Base-by-base conservation (phyloP, 2,888 invertebrate species). In the Synanthedon vespiformis region DNA sequence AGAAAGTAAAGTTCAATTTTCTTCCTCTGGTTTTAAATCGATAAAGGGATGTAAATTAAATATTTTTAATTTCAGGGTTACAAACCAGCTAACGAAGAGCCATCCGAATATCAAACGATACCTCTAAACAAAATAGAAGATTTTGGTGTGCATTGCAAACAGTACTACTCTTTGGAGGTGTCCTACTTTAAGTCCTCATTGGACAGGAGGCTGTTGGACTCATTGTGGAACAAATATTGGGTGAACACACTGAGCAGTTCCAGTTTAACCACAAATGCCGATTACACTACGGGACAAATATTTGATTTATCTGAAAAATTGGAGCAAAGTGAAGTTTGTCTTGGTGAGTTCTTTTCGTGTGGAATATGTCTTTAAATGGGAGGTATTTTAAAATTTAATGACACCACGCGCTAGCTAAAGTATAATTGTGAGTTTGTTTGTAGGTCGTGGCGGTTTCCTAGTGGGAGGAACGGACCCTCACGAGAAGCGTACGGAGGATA, bases 181-280 rank as follows among this genome's bases (percentile, higher is more conserved):
- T 94, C 96, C 2, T 99, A 99, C 81, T 99, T 99, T 83, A 99
- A 99, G 77, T 99, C 99, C 0, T 93, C 96, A 0, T 82, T 99
- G 48, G 99, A 99, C 80, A 89, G 96, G 57, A 92, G 95, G 67
- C 89, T 99, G 48, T 84, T 99, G n/a, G 98, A 99, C 78, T 97
- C 98, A 0, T 87, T 99, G 56, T 99, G 99, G 99, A 99, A 99
- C 77, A 99, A 99, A 77, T 99, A 99, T 78, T 99, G 99, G 99
- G 98, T 99, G 44, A 99, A 99, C 70, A 99, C 99, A 0, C 88
- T 99, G 48, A 98, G 98, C 70, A 98, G 98, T 51, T 98, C 98
- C 3, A 98, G 97, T 71, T 89, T 99, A 27, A 89, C 98, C 52
- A 98, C 98, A 3, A 99, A 99, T 79, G 96, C 98, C 0, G 98